Evolutionary conservation across 2,888 invertebrate genomes (phyloP).

Genomic region (Clitarchus hookeri): DNA sequence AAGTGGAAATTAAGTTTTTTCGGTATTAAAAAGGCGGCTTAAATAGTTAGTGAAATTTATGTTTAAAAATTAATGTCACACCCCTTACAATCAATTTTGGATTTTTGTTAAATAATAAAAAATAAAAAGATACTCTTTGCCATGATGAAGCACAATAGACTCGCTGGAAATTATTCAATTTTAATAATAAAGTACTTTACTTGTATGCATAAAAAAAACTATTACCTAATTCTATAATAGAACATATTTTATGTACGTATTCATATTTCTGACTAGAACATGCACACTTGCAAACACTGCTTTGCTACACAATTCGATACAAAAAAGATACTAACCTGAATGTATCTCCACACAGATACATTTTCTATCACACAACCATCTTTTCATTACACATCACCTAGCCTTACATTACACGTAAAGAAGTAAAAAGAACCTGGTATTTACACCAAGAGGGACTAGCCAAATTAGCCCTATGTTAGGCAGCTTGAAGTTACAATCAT

Average conservation of each 20-base stretch:
- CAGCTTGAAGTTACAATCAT: neutral
- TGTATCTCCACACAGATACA: neutral
- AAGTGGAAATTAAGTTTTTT: neutral
- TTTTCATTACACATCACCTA: neutral
- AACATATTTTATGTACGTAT: too few species aligned
- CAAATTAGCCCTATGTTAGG: neutral
- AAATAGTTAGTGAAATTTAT: neutral
- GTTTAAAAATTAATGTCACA: neutral
- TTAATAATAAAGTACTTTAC: neutral
- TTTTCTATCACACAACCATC: neutral
- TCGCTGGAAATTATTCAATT: neutral
- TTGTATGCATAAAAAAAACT: neutral
- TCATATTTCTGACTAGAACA: neutral
- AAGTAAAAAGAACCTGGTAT: neutral
- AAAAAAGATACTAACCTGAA: neutral
- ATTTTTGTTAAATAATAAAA: neutral
- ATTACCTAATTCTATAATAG: too few species aligned
- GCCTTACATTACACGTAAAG: neutral
- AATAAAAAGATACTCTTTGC: neutral
- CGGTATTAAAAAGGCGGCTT: neutral
- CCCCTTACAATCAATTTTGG: neutral
- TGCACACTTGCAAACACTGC: constrained; percentile 2
- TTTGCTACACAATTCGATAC: neutral
- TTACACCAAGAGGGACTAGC: neutral
- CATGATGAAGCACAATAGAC: neutral